phyloP scores from a whole-genome alignment of 2,888 invertebrate species.

The Phyllotreta cruciferae region DNA sequence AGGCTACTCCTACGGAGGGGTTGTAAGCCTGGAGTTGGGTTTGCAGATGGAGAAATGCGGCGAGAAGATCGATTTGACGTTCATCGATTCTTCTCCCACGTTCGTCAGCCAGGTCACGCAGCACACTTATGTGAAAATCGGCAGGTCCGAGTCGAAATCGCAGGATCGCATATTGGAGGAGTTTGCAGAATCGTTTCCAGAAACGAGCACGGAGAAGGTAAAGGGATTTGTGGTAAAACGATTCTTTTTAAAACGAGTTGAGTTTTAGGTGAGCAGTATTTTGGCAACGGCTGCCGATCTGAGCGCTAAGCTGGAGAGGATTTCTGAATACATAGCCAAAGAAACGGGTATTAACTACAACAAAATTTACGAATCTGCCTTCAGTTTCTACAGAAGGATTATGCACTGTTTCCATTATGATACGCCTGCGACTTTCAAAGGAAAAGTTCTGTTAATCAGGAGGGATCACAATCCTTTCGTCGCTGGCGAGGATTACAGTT shows the following conservation, averaged over 20 bases:
- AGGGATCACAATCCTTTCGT: slow-evolving; percentile 27
- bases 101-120: slow-evolving; percentile 31
- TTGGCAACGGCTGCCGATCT: slow-evolving; percentile 12
- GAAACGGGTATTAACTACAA: slow-evolving; percentile 22
- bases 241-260: not conserved
- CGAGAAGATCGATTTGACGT: slow-evolving; percentile 34
- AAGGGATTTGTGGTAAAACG: not conserved
- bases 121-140: slow-evolving; percentile 20
- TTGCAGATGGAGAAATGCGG: slow-evolving; percentile 37
- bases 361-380: slow-evolving; percentile 28
- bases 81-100: slow-evolving; percentile 39
- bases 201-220: slow-evolving; percentile 31
- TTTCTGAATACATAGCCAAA: slow-evolving; percentile 36
- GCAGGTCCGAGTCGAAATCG: slow-evolving; percentile 18
- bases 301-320: slow-evolving; percentile 24
- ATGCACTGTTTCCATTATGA: slow-evolving; percentile 34
- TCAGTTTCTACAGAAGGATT: slow-evolving; percentile 34
- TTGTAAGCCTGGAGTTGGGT: slow-evolving; percentile 38
- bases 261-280: slow-evolving; percentile 29
- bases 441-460: slow-evolving; percentile 35
- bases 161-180: slow-evolving; percentile 25
- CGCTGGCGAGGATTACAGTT: slow-evolving; percentile 36
- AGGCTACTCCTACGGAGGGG: slow-evolving; percentile 42
- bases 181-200: slow-evolving; percentile 30
- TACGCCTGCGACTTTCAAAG: slow-evolving; percentile 30